Evolutionary conservation across 1,140 invertebrate genomes (phyloP).

Genomic region (Chironomus striatipennis): DNA sequence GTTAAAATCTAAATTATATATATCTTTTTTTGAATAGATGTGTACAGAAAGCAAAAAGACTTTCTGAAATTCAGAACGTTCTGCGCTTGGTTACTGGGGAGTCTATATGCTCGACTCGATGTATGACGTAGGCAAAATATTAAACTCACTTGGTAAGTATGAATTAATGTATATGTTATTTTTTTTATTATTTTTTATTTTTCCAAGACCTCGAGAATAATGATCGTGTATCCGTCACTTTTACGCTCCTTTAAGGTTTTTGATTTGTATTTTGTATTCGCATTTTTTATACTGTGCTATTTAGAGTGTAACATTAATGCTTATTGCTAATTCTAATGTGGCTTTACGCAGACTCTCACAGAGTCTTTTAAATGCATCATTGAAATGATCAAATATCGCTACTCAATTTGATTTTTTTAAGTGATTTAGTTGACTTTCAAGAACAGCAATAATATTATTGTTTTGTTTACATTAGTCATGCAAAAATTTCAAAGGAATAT

Average conservation of each 20-base stretch:
- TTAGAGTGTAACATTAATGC: background rate
- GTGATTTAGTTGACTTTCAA: too few species aligned
- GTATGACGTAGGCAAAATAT: constrained; percentile 2
- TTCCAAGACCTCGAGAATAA: constrained; percentile 3
- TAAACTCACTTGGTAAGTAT: constrained; percentile 6
- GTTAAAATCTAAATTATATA: too few species aligned
- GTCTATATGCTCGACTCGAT: background rate
- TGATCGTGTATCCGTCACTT: constrained; percentile 11
- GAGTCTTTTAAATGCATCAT: background rate
- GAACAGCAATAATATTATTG: too few species aligned
- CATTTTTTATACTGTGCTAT: constrained; percentile 4
- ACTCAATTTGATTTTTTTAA: background rate
- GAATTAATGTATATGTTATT: constrained; percentile 6
- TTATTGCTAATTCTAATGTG: background rate
- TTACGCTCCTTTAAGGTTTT: constrained; percentile 10
- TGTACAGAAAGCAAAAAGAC: too few species aligned
- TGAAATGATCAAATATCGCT: background rate
- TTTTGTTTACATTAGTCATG: too few species aligned
- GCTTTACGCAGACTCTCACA: too few species aligned
- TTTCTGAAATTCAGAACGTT: too few species aligned
- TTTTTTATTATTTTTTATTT: too few species aligned
- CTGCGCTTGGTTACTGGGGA: too few species aligned
- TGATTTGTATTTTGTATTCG: background rate
- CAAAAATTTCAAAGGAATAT: too few species aligned
- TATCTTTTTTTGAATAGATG: too few species aligned